phyloP scores from a whole-genome alignment of 2,888 invertebrate species.

The Tetheella fluctuosa region DNA sequence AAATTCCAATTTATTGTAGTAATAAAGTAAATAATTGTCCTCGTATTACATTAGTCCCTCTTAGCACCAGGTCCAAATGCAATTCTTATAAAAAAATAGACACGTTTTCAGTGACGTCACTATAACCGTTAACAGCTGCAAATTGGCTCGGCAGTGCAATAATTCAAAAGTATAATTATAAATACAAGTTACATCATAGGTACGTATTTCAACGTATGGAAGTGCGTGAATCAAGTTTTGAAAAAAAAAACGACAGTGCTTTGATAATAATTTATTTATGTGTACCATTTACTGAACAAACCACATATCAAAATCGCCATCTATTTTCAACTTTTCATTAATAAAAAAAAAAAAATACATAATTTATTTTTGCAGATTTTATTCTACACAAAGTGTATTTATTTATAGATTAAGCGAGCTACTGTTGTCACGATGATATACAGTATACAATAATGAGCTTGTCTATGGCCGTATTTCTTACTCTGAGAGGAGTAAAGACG shows the following conservation, averaged over 20 bases:
- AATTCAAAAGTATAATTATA: conserved; percentile 42
- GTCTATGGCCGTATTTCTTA: too few relatives aligned
- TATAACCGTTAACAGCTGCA: conserved; percentile 36
- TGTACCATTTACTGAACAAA: too few relatives aligned
- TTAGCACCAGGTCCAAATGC: not conserved
- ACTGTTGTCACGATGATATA: too few relatives aligned
- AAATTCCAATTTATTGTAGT: conserved; percentile 3
- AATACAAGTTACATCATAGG: conserved; percentile 15
- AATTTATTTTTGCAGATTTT: too few relatives aligned
- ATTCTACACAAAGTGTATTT: too few relatives aligned
- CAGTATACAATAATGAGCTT: too few relatives aligned
- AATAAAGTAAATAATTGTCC: not conserved
- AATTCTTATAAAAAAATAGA: conserved; percentile 3
- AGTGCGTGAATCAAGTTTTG: conserved; percentile 18
- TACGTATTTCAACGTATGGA: conserved; percentile 19
- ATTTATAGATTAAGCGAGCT: too few relatives aligned
- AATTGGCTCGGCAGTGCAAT: conserved; percentile 34
- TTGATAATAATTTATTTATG: not conserved
- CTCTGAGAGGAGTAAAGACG: too few relatives aligned
- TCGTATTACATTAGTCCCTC: not conserved
- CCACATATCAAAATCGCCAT: too few relatives aligned
- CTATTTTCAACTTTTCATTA: too few relatives aligned
- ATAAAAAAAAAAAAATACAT: too few relatives aligned
- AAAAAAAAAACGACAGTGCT: not conserved
- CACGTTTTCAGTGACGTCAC: conserved; percentile 29